Evolutionary conservation across 2,888 invertebrate species (phyloP).

Genomic region (Prostheceraeus crozeri): DNA sequence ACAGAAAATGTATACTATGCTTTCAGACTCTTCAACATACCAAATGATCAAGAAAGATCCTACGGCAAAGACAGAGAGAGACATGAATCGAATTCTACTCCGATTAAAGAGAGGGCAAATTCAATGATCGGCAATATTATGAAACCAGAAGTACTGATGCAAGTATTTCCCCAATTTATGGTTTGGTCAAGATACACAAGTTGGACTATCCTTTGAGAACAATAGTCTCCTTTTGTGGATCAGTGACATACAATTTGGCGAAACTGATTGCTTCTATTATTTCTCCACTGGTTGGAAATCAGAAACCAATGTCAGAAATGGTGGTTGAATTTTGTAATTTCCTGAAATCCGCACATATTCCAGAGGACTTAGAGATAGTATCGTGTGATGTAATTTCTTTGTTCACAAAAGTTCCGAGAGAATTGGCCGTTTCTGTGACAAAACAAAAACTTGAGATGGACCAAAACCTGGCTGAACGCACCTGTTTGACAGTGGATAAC

Average conservation of each 20-base stretch:
- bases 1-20: too few species aligned
- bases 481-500: background rate
- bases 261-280: conserved; percentile 8
- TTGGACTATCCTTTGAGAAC: background rate
- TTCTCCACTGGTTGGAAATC: background rate
- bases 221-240: conserved; percentile 16
- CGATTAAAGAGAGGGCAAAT: too few species aligned
- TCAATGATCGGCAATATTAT: background rate
- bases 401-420: background rate
- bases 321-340: background rate
- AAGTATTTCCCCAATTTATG: background rate
- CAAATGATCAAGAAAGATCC: too few species aligned
- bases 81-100: too few species aligned
- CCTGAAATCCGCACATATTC: background rate
- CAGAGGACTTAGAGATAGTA: conserved; percentile 1
- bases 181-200: conserved; percentile 10
- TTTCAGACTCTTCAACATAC: too few species aligned
- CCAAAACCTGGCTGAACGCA: background rate
- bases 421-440: conserved; percentile 15
- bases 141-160: conserved; percentile 21
- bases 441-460: conserved; percentile 1
- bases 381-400: conserved; percentile 1
- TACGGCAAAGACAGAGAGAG: too few species aligned
- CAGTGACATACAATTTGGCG: background rate
- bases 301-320: background rate